Base-by-base conservation (phyloP, 2,797 vertebrate species). In the Rhinophrynus dorsalis region DNA sequence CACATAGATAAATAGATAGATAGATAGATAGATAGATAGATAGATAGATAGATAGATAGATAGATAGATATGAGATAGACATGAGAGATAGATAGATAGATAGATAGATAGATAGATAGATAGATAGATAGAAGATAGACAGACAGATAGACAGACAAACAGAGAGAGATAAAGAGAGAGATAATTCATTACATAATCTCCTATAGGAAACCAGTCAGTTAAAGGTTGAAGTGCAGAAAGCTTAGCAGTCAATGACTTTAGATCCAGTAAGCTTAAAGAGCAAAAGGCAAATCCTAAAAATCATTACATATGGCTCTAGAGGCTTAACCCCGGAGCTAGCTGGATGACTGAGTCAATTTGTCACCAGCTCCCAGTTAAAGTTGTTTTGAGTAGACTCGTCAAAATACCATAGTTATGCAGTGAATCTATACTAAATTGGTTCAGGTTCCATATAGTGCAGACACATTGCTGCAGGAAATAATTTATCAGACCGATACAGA, bases 371-470 rank as follows among this genome's bases (percentile, higher is more conserved):
- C 15, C 68, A 8, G 59, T 47, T 47, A 55, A 45, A 71, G 6
- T 35, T 0, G 37, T 26, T 63, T 30, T 71, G 6, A 47, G 18
- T 37, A 11, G 20, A 13, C 3, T 47, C 5, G 42, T 42, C 6
- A 17, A 38, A 52, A 3, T 12, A 12, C 15, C 12, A 57, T 24
- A 40, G 48, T 52, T 40, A 52, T 50, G 66, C 48, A 48, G 35
- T 20, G 4, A 60, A 68, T 51, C 55, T 51, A 67, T 51, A 44
- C 45, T 51, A 60, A 60, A 24, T 48, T 13, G 13, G 47, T 59
- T 42, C 57, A 35, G 37, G 61, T 47, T 27, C n/a, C 11, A 18
- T 59, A 29, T 11, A 40, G 56, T 3, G 17, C 12, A 9, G 57
- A 40, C 47, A 44, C 52, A 38, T 67, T 29, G 45, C 33, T 18